Conservation (phyloP, 2,113 vertebrate genomes). For the Tragulus kanchil region DNA sequence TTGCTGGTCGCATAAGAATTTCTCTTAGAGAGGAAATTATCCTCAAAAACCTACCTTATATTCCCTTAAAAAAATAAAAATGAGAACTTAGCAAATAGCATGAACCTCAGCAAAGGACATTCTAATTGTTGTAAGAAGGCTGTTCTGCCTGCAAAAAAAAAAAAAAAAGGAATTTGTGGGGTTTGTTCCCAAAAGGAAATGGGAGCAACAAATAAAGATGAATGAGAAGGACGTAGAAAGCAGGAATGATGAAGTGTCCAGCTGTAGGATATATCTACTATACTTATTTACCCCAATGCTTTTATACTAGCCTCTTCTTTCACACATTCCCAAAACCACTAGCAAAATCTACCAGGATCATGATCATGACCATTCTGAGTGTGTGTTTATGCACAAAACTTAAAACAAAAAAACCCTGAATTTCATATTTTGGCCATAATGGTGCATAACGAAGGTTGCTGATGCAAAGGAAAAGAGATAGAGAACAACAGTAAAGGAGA, state of each 20-base stretch:
- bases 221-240: neutral
- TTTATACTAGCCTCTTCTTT: neutral
- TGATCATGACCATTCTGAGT: neutral
- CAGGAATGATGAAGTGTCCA: neutral
- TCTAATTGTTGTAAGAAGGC: neutral
- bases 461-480: neutral
- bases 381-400: neutral
- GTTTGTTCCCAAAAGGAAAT: neutral
- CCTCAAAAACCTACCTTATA: neutral
- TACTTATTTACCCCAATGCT: neutral
- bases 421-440: neutral
- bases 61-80: neutral
- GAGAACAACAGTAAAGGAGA: rapidly evolving
- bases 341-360: neutral
- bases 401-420: neutral
- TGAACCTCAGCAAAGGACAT: neutral
- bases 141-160: neutral
- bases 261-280: no score
- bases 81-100: neutral
- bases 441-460: neutral
- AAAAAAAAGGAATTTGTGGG: neutral
- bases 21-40: neutral
- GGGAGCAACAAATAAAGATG: neutral
- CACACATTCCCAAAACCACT: neutral
- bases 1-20: neutral